Percentiles rank a stretch among this genome's conserved stretches.
Evolutionary conservation across 2,797 vertebrate species (phyloP).

Genomic region (Rhinella marina): DNA sequence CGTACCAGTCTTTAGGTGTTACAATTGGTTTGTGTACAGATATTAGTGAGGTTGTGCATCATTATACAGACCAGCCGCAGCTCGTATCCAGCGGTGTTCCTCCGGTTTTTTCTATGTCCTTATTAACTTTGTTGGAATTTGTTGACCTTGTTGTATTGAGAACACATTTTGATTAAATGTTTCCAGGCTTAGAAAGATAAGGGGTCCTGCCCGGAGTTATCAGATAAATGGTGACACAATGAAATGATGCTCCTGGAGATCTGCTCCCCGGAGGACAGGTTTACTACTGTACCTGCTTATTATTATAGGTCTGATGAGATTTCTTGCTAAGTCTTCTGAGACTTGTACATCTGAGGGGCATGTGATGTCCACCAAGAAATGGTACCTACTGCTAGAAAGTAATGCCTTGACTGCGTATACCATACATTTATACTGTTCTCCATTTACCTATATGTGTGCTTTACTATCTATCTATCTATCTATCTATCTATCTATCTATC

Average conservation of each 20-base stretch:
- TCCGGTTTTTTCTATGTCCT: background rate
- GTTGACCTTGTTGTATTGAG: background rate
- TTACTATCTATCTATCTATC: background rate
- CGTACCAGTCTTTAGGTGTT: background rate
- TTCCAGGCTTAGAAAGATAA: background rate
- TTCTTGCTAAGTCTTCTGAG: conserved; percentile 39
- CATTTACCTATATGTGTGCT: background rate
- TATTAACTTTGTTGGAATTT: background rate
- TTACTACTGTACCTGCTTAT: background rate
- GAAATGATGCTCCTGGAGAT: background rate
- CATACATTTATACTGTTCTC: background rate
- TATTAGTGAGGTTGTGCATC: background rate
- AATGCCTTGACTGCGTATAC: background rate
- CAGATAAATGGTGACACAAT: background rate
- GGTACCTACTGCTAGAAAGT: background rate
- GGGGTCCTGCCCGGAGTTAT: background rate
- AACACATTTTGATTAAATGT: background rate
- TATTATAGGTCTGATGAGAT: background rate
- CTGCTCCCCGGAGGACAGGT: background rate
- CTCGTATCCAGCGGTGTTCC: too few relatives aligned
- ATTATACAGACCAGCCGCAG: background rate
- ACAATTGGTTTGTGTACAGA: background rate
- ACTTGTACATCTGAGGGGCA: background rate
- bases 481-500: too few relatives aligned
- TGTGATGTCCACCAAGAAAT: background rate